Percentiles rank a stretch among this genome's conserved stretches.
Evolutionary conservation across 2,113 vertebrate genomes (phyloP).

Genomic region (Vidua chalybeata): DNA sequence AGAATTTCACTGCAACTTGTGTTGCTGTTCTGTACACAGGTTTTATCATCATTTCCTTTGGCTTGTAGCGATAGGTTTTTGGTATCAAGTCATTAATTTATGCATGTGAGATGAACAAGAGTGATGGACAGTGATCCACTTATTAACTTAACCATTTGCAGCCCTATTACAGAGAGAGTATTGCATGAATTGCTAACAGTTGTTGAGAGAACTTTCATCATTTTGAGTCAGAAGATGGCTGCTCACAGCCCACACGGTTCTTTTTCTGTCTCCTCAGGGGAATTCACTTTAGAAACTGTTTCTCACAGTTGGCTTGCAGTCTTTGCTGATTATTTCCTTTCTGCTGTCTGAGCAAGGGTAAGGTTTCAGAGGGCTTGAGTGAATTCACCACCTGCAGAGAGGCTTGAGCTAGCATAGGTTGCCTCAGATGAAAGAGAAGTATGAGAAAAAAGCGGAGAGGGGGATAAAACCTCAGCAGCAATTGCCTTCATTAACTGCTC

Average conservation of each 20-base stretch:
- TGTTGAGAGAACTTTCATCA: not conserved
- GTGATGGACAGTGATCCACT: not conserved
- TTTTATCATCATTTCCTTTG: not conserved
- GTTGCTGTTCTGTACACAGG: not conserved
- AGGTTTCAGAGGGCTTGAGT: not conserved
- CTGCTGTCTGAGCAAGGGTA: not conserved
- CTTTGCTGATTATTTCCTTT: not conserved
- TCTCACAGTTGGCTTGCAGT: not conserved
- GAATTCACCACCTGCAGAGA: not conserved
- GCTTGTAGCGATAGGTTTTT: not conserved
- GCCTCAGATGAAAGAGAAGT: not conserved
- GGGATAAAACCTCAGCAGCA: not conserved
- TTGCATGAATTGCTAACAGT: not conserved
- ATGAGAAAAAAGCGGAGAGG: not conserved
- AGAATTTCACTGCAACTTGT: not conserved
- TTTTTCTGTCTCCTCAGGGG: not conserved
- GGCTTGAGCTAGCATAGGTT: not conserved
- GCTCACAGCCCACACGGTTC: not conserved
- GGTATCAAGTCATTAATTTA: not conserved
- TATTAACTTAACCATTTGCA: not conserved
- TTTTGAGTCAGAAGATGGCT: not conserved
- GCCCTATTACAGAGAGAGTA: not conserved
- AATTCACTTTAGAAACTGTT: not conserved
- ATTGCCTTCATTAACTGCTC: not conserved
- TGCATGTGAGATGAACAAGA: accelerated